phyloP scores from a whole-genome alignment of 2,888 invertebrate genomes.

The Heliconius cydno region DNA sequence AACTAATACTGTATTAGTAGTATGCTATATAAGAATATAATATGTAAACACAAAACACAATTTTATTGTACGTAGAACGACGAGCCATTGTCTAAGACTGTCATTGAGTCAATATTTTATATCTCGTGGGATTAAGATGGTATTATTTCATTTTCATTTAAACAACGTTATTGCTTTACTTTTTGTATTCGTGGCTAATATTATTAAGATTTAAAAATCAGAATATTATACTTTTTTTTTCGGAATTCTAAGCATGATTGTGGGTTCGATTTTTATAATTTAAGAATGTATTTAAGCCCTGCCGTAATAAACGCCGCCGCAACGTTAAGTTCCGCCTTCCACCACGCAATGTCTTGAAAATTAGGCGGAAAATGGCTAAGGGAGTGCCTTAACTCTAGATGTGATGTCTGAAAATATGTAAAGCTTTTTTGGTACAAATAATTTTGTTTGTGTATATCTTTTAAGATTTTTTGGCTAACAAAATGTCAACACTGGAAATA shows the following conservation, averaged over 20 bases:
- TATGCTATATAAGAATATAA: no score
- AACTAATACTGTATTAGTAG: no score
- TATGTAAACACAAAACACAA: conserved; percentile 6
- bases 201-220: neutral
- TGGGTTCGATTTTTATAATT: no score
- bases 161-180: neutral
- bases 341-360: neutral
- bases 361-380: neutral
- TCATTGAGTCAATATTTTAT: conserved; percentile 20
- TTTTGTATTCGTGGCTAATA: neutral
- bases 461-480: no score
- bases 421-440: no score
- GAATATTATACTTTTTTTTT: neutral
- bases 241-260: no score
- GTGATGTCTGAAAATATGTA: no score
- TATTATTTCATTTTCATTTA: conserved; percentile 7
- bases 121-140: conserved; percentile 24
- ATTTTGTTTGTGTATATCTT: no score
- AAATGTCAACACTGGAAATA: neutral
- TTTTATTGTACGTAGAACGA: neutral
- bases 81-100: conserved; percentile 10
- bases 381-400: neutral
- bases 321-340: neutral
- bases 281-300: no score
- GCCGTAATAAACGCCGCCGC: no score